Percentiles rank a stretch among this genome's conserved stretches.
phyloP scores from a whole-genome alignment of 2,888 invertebrate species.

The Tholera decimalis region DNA sequence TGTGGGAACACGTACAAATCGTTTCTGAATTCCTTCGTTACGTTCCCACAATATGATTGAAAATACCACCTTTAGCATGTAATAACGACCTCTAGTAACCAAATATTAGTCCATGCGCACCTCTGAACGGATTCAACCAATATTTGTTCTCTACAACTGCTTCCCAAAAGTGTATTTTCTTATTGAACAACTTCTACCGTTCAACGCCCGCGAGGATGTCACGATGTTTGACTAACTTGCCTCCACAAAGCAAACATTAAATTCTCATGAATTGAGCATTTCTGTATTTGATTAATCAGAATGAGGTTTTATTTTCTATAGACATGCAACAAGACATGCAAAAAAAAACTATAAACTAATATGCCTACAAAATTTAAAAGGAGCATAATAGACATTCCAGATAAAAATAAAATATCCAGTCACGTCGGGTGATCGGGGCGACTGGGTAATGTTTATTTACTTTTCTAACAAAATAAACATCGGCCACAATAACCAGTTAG shows the following conservation, averaged over 20 bases:
- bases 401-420: slow-evolving; percentile 57
- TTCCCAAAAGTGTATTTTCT: slow-evolving; percentile 89
- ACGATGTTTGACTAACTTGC: slow-evolving; percentile 80
- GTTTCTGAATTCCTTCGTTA: slow-evolving; percentile 7
- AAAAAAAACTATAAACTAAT: slow-evolving; percentile 10
- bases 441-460: slow-evolving; percentile 59
- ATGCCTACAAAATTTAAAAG: background rate
- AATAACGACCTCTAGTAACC: slow-evolving; percentile 83
- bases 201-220: slow-evolving; percentile 83
- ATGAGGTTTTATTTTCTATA: background rate
- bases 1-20: slow-evolving; percentile 26
- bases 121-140: slow-evolving; percentile 87
- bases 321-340: too few relatives aligned
- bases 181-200: slow-evolving; percentile 87
- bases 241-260: slow-evolving; percentile 74
- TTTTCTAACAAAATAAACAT: slow-evolving; percentile 65
- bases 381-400: slow-evolving; percentile 36
- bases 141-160: slow-evolving; percentile 87
- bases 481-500: slow-evolving; percentile 64
- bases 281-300: slow-evolving; percentile 34
- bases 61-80: slow-evolving; percentile 75
- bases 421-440: slow-evolving; percentile 51
- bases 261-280: slow-evolving; percentile 60
- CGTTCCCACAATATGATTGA: slow-evolving; percentile 25
- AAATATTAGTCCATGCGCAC: slow-evolving; percentile 88